A percentile compares a stretch with the other conserved stretches of the same genome.
Evolutionary conservation across 2,113 vertebrate genomes (phyloP).

Genomic region (Petroica traversi): DNA sequence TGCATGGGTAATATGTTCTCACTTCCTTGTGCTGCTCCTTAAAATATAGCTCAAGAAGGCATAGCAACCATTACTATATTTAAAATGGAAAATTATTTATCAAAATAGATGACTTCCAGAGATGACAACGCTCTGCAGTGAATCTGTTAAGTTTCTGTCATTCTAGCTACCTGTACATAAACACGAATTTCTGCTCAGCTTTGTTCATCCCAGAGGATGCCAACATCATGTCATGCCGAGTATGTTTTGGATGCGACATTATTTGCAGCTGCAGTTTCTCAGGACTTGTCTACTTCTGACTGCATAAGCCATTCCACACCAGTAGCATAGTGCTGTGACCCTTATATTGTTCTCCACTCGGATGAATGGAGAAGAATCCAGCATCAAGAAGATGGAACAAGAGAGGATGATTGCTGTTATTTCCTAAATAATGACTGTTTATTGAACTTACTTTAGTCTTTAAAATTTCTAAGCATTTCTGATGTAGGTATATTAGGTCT

Average conservation of each 20-base stretch:
- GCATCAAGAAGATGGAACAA: background rate
- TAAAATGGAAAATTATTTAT: conserved; percentile 53
- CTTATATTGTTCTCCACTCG: rapidly evolving
- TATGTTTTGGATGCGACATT: background rate
- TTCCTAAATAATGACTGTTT: background rate
- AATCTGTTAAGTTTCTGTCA: background rate
- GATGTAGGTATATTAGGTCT: background rate
- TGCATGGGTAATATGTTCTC: conserved; percentile 10
- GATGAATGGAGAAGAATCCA: background rate
- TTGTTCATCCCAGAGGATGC: background rate
- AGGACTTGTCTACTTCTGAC: background rate
- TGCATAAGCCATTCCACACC: background rate
- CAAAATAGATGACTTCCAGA: background rate
- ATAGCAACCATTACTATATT: conserved; percentile 56
- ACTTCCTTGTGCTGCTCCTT: conserved; percentile 14
- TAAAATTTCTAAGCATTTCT: background rate
- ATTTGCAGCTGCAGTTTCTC: background rate
- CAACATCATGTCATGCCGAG: background rate
- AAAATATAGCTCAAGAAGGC: conserved; percentile 40
- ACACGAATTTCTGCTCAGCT: background rate
- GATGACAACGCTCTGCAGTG: background rate
- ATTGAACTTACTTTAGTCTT: background rate
- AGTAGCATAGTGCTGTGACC: background rate
- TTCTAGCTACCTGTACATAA: conserved; percentile 15
- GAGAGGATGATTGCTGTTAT: background rate